Evolutionary conservation across 1,140 invertebrate genomes (phyloP), one percentile per base, ranked within the genome.

Genomic region (Saccostrea glomerata): DNA sequence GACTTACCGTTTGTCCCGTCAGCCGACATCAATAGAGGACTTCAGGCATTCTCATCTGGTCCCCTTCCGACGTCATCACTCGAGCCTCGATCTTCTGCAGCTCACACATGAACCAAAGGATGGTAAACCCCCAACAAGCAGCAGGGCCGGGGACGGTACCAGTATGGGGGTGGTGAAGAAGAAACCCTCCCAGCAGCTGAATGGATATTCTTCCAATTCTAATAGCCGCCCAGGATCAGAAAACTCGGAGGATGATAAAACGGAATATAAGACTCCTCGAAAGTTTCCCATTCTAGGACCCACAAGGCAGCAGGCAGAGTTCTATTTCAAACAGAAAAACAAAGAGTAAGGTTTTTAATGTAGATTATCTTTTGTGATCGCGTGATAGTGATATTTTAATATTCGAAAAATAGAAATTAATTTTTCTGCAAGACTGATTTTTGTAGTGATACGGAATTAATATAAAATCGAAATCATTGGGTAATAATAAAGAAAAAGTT

Each of bases 311-410:
- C 70, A 73, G 25, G 70, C 70, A 36, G 70, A 73, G 23, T 36
- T 73, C 30, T 73, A 73, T 73, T 73, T 73, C 70, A 73, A 73
- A 73, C 70, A 73, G 5, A 73, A 30, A 73, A 30, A 25, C 15
- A 73, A 73, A 30, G 25, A 73, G 70, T 73, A 73, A 73, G 70
- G 12, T 13, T 15, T 60, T 60, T 13, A 60, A n/a, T n/a, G 30
- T 1, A 36, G 30, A 1, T 36, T 1, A 36, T 36, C 2, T 36
- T 1, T 36, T 36, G 30, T 36, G 30, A 36, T 36, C 2, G n/a
- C n/a, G n/a, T n/a, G n/a, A n/a, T n/a, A n/a, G n/a, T n/a, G n/a
- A n/a, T n/a, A n/a, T n/a, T n/a, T n/a, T n/a, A n/a, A n/a, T n/a
- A n/a, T n/a, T n/a, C n/a, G n/a, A n/a, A n/a, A 60, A 5, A 20